These are phyloP conservation scores for Saccostrea cuccullata DNA, from an alignment of 1,140 invertebrate genomes.

Conservation along the genomic window DNA sequence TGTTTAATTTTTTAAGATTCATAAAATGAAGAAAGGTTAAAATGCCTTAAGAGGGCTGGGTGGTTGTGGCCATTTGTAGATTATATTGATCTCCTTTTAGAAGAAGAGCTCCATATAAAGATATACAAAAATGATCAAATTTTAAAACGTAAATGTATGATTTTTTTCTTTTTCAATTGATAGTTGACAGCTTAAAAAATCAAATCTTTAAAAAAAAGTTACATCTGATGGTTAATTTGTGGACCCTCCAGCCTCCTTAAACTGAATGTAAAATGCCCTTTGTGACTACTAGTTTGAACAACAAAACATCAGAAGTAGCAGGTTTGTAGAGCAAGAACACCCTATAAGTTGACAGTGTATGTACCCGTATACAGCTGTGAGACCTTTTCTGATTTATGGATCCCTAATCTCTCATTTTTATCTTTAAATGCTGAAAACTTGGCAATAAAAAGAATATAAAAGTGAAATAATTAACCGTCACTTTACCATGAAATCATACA, in stretches of 20 bases:
- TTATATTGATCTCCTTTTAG: too few species aligned
- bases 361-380: background rate
- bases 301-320: background rate
- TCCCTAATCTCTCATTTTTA: conserved; percentile 33
- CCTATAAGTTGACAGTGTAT: background rate
- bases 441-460: conserved; percentile 29
- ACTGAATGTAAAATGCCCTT: background rate
- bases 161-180: too few species aligned
- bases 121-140: too few species aligned
- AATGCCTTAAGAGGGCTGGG: background rate
- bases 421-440: conserved; percentile 38
- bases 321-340: background rate
- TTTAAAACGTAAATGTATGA: too few species aligned
- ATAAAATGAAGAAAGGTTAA: background rate
- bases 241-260: too few species aligned
- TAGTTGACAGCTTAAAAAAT: too few species aligned
- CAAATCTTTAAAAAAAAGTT: too few species aligned
- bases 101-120: too few species aligned
- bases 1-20: background rate
- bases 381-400: conserved; percentile 8
- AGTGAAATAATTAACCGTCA: conserved; percentile 37
- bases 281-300: background rate
- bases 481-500: conserved; percentile 36
- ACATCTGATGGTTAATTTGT: too few species aligned
- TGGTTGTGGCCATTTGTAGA: too few species aligned